Conservation (phyloP, 2,113 vertebrate genomes). For the Percina caprodes region DNA sequence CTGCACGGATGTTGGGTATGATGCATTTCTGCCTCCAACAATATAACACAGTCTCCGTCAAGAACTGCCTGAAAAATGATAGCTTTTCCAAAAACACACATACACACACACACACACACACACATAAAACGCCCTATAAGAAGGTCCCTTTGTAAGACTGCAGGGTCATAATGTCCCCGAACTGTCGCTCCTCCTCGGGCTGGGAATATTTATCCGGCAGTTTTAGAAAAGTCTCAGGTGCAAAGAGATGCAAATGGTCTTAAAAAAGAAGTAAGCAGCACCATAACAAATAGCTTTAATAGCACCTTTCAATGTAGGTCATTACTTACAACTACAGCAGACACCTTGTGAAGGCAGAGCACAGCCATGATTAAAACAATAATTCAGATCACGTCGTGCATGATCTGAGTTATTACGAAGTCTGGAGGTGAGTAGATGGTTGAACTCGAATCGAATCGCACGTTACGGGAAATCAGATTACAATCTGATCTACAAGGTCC, state of each 20-base stretch:
- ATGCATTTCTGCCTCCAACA: background rate
- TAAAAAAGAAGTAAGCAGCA: background rate
- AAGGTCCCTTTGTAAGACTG: background rate
- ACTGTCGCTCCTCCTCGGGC: background rate
- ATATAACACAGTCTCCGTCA: background rate
- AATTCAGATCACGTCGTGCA: conserved; percentile 12
- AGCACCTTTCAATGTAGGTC: conserved; percentile 14
- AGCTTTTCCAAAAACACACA: too few relatives aligned
- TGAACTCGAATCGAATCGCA: background rate
- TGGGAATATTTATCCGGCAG: conserved; percentile 7
- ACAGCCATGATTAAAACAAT: conserved; percentile 30
- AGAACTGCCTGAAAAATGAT: background rate
- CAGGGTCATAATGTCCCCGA: background rate
- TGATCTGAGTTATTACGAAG: background rate
- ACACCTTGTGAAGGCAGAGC: background rate
- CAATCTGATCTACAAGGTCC: background rate
- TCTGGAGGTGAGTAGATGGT: background rate
- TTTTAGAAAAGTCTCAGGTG: conserved; percentile 14
- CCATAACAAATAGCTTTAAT: conserved; percentile 33
- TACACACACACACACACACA: too few relatives aligned
- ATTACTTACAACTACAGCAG: conserved; percentile 40
- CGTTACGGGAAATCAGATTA: background rate
- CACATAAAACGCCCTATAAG: too few relatives aligned
- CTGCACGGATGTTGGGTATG: background rate
- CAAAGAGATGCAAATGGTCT: background rate